Evolutionary conservation across 2,113 vertebrate species (phyloP).

Genomic region (Zingel zingel): DNA sequence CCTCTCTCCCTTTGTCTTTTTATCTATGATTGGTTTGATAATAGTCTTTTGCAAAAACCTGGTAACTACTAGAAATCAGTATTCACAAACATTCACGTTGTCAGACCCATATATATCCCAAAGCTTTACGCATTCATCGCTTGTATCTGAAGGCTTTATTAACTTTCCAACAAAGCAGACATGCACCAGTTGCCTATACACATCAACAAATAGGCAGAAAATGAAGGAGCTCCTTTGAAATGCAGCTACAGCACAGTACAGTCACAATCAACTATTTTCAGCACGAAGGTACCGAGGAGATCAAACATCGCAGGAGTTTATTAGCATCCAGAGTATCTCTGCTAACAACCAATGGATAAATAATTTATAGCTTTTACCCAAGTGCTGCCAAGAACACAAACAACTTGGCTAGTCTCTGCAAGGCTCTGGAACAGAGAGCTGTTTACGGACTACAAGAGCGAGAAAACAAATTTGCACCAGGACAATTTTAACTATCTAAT

Average conservation of each 20-base stretch:
- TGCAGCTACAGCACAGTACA: slow-evolving; percentile 14
- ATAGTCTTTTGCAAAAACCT: not conserved
- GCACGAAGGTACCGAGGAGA: slow-evolving; percentile 59
- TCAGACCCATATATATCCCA: slow-evolving; percentile 11
- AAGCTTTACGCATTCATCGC: slow-evolving; percentile 2
- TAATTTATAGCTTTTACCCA: slow-evolving; percentile 78
- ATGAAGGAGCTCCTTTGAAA: slow-evolving; percentile 56
- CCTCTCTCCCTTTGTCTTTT: not conserved
- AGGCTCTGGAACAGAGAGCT: slow-evolving; percentile 39
- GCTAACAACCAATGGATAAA: slow-evolving; percentile 76
- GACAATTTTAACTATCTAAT: slow-evolving; percentile 48
- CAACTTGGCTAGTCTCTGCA: slow-evolving; percentile 51
- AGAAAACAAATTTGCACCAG: slow-evolving; percentile 49
- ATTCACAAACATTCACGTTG: not conserved
- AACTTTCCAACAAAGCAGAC: slow-evolving; percentile 30
- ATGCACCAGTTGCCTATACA: slow-evolving; percentile 22
- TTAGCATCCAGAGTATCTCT: slow-evolving; percentile 75
- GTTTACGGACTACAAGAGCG: slow-evolving; percentile 54
- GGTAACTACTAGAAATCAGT: not conserved
- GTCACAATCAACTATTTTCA: slow-evolving; percentile 70
- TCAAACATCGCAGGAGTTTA: slow-evolving; percentile 79
- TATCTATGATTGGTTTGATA: slow-evolving; percentile 3
- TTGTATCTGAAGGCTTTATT: slow-evolving; percentile 36
- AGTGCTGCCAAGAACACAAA: slow-evolving; percentile 69
- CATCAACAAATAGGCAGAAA: slow-evolving; percentile 54